Conservation (phyloP, 2,888 invertebrate species). For the Ctena decussata region DNA sequence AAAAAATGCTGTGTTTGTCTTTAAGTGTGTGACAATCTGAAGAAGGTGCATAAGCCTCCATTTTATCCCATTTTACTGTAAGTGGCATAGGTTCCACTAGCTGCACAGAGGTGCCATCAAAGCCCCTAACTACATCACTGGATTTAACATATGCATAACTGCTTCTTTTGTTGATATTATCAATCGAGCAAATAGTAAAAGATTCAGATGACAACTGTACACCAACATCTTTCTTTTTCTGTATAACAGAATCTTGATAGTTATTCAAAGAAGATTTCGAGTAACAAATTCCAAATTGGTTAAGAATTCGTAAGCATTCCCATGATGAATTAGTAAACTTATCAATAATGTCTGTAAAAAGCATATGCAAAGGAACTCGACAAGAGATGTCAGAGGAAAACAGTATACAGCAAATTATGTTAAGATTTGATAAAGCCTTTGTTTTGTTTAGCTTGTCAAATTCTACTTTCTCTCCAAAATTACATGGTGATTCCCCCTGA, state of each 20-base stretch:
- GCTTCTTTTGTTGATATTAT: neutral
- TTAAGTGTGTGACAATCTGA: neutral
- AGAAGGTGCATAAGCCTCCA: neutral
- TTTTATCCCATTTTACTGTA: neutral
- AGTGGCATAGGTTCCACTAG: conserved; percentile 8
- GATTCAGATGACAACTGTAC: neutral
- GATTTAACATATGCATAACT: conserved; percentile 3
- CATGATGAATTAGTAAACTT: conserved; percentile 10
- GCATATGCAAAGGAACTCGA: neutral
- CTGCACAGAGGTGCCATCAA: conserved; percentile 31
- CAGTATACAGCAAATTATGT: neutral
- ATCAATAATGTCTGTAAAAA: conserved; percentile 9
- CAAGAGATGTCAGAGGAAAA: neutral
- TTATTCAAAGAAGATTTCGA: conserved; percentile 5
- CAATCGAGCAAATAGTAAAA: neutral
- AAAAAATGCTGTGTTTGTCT: neutral
- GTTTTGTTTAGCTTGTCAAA: neutral
- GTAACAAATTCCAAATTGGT: conserved; percentile 6
- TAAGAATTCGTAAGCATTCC: neutral
- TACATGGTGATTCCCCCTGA: neutral
- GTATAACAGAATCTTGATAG: neutral
- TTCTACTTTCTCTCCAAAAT: neutral
- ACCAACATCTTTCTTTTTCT: neutral
- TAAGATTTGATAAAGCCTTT: neutral
- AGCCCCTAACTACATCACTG: neutral